Percentiles rank a stretch among this genome's conserved stretches.
phyloP scores from a whole-genome alignment of 2,113 vertebrate genomes.

The Platycercus adscitus region DNA sequence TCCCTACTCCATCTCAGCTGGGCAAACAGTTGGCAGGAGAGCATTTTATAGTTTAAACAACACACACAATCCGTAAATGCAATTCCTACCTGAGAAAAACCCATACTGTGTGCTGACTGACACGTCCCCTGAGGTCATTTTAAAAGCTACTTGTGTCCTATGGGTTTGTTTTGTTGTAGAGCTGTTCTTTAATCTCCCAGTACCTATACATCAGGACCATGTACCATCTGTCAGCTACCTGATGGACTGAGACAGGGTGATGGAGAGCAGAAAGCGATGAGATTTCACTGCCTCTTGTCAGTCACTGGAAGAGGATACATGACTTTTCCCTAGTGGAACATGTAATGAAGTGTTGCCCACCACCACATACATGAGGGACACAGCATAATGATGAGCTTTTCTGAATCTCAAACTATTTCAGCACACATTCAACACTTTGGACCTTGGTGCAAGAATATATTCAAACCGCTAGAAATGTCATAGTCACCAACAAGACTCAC shows the following conservation, averaged over 20 bases:
- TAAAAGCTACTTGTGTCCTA: slow-evolving; percentile 30
- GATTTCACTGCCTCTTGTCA: slow-evolving; percentile 2
- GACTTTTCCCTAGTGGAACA: not conserved
- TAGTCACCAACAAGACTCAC: not conserved
- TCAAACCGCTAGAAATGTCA: not conserved
- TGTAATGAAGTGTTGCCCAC: not conserved
- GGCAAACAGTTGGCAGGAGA: not conserved
- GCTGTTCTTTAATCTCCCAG: slow-evolving; percentile 26
- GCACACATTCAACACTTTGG: not conserved
- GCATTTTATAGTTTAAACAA: not conserved
- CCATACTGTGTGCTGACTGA: not conserved
- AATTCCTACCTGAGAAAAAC: slow-evolving; percentile 34
- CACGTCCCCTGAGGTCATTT: not conserved
- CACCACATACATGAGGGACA: not conserved
- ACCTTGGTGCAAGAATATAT: not conserved
- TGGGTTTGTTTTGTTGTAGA: slow-evolving; percentile 32
- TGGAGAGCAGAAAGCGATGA: not conserved
- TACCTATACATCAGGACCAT: not conserved
- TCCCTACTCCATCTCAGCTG: not conserved
- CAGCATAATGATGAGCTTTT: not conserved
- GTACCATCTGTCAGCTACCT: slow-evolving; percentile 19
- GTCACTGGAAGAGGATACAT: not conserved
- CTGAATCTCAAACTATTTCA: not conserved
- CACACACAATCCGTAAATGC: not conserved
- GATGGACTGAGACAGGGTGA: slow-evolving; percentile 10